phyloP scores from a whole-genome alignment of 2,797 vertebrate species.

The Anomalospiza imberbis region DNA sequence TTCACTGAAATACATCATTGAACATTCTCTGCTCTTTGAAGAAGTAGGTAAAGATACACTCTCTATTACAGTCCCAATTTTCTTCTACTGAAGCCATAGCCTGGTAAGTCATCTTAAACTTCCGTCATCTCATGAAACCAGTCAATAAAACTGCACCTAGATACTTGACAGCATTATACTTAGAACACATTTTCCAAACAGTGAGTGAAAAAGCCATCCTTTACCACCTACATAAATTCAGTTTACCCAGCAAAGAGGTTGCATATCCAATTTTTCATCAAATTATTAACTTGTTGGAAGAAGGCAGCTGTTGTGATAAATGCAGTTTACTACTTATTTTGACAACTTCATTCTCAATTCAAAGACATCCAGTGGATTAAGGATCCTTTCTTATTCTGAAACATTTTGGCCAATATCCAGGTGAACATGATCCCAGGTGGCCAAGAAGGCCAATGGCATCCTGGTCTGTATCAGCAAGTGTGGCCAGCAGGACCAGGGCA shows the following conservation, averaged over 20 bases:
- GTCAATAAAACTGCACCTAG: not conserved
- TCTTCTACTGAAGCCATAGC: not conserved
- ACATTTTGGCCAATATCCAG: not conserved
- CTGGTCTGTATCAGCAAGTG: not conserved
- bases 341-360: not conserved
- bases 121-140: not conserved
- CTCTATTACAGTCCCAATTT: not conserved
- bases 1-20: not conserved
- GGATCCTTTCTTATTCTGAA: not conserved
- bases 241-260: not conserved
- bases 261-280: not conserved
- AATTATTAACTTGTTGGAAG: not conserved
- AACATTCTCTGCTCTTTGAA: not conserved
- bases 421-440: not conserved
- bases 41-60: not conserved
- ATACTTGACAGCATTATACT: not conserved
- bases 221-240: not conserved
- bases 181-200: not conserved
- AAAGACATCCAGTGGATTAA: not conserved
- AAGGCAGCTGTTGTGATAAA: not conserved
- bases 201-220: not conserved
- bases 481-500: not conserved
- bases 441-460: not conserved
- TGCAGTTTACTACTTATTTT: not conserved
- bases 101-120: not conserved